phyloP scores from a whole-genome alignment of 2,113 vertebrate species.

The Sturnira hondurensis region DNA sequence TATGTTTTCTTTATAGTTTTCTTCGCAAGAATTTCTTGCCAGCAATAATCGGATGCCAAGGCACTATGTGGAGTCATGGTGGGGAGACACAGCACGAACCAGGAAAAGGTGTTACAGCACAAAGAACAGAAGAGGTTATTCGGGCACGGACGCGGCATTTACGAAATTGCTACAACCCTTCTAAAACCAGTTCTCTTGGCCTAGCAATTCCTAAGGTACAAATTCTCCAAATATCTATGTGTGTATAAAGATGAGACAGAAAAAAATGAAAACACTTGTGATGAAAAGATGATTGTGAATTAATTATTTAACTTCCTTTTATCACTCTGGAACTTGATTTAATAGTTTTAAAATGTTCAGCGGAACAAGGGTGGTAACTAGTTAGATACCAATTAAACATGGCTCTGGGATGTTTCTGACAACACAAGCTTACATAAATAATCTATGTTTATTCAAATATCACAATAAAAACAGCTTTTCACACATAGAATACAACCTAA shows the following conservation, averaged over 20 bases:
- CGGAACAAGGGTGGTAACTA: constrained; percentile 28
- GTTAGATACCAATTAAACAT: constrained; percentile 13
- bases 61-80: neutral
- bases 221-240: neutral
- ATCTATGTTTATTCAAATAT: neutral
- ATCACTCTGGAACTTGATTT: constrained; percentile 17
- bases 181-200: neutral
- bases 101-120: neutral
- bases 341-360: constrained; percentile 46
- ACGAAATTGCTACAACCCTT: neutral
- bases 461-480: neutral
- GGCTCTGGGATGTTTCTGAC: constrained; percentile 32
- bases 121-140: neutral
- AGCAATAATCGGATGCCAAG: neutral
- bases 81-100: neutral
- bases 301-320: constrained; percentile 44
- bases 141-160: neutral
- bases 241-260: neutral
- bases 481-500: neutral
- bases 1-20: neutral
- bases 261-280: constrained; percentile 26
- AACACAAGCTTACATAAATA: neutral
- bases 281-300: constrained; percentile 20
- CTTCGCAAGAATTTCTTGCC: neutral
- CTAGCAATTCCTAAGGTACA: neutral